phyloP scores from a whole-genome alignment of 2,113 vertebrate species.

The Melanotaenia duboulayi region DNA sequence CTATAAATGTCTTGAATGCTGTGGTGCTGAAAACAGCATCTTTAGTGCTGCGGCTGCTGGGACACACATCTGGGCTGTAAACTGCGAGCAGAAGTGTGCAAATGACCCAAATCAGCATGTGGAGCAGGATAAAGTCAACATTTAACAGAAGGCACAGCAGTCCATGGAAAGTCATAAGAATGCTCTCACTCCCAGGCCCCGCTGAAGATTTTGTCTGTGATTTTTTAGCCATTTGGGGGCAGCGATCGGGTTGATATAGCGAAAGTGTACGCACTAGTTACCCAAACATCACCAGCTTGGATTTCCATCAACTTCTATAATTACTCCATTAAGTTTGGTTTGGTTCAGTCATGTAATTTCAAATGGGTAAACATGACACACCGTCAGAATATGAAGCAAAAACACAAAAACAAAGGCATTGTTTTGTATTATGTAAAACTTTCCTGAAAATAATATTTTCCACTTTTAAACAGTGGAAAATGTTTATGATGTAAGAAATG shows the following conservation, averaged over 20 bases:
- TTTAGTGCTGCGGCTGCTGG: conserved; percentile 17
- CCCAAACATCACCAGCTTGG: conserved; percentile 4
- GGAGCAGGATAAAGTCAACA: conserved; percentile 31
- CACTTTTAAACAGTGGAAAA: no score
- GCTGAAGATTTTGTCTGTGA: conserved; percentile 25
- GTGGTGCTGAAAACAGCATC: conserved; percentile 33
- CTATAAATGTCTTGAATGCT: conserved; percentile 30
- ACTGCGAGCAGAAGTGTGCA: conserved; percentile 42
- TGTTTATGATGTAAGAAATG: no score
- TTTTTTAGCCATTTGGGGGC: neutral
- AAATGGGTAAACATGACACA: conserved; percentile 1
- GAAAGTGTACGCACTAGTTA: conserved; percentile 11
- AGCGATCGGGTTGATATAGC: conserved; percentile 10
- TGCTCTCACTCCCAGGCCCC: conserved; percentile 18
- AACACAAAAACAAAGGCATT: neutral
- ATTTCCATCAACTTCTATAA: neutral
- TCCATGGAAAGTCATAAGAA: conserved; percentile 40
- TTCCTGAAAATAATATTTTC: no score
- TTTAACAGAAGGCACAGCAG: conserved; percentile 27
- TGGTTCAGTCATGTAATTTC: conserved; percentile 8
- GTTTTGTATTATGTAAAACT: no score
- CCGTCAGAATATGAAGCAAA: neutral
- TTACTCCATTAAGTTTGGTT: neutral
- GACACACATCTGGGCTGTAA: conserved; percentile 36
- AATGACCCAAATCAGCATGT: conserved; percentile 29